Conservation (phyloP, 2,113 vertebrate species). For the Hippocampus abdominalis region DNA sequence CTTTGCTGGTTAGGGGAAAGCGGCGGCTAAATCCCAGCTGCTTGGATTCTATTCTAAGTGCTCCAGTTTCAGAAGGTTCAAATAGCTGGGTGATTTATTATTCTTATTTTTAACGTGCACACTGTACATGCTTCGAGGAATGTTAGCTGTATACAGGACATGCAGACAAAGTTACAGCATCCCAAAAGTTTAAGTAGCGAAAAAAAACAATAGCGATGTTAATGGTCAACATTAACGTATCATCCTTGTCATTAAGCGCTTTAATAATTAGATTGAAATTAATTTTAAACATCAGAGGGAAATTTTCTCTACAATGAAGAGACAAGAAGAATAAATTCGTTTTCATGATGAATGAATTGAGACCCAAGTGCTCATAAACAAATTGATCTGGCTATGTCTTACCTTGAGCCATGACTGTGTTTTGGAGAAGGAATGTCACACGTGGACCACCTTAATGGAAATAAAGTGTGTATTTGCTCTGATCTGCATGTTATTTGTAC, state of each 20-base stretch:
- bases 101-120: slow-evolving; percentile 5
- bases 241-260: neutral
- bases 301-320: neutral
- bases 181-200: neutral
- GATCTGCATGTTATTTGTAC: slow-evolving; percentile 33
- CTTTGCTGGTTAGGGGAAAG: neutral
- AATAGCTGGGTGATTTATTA: slow-evolving; percentile 18
- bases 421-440: neutral
- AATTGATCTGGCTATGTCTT: slow-evolving; percentile 1
- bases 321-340: neutral
- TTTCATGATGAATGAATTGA: neutral
- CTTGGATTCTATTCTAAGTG: slow-evolving; percentile 22
- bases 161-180: neutral
- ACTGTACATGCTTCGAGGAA: neutral
- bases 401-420: slow-evolving; percentile 54
- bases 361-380: neutral
- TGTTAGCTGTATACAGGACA: neutral
- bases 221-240: neutral
- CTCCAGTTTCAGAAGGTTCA: slow-evolving; percentile 14
- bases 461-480: neutral
- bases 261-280: neutral
- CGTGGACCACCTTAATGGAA: neutral
- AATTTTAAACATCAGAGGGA: neutral
- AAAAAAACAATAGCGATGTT: neutral
- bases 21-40: slow-evolving; percentile 25